Base-by-base conservation (phyloP, 2,888 invertebrate genomes). In the Erpobdella octoculata region DNA sequence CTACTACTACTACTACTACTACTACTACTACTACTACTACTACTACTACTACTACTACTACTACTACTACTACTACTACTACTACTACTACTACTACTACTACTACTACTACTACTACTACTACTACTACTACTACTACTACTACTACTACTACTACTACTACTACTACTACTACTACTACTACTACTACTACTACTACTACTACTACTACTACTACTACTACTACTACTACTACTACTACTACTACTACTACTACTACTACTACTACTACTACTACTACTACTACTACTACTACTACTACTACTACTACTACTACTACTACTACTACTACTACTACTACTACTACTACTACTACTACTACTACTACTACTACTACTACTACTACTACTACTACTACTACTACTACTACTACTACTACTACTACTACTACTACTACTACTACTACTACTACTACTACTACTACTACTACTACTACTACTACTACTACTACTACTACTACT, bases 271-370 rank as follows among this genome's bases (percentile, higher is more conserved):
- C 65, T 65, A 71, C 71, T 71, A 72, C 71, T 71, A 71, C 71
- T 71, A 72, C 71, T 71, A 71, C 71, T 71, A 72, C 71, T 71
- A 71, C 71, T 71, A 72, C 71, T 71, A 71, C 71, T 71, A 72
- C 72, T 72, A 71, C 72, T 73, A 72, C 71, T 72, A 72, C 71
- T 72, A 72, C 71, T 72, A 72, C 71, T 72, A 53, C 71, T 72
- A 72, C 72, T 72, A 72, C 71, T 72, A 72, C 72, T 72, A 72
- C 72, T 72, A 72, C 72, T 72, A 72, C 72, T 72, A 72, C 72
- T 72, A 72, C 72, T 71, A 64, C 71, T 67, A 70, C 68, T 71
- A 71, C 61, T 71, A 71, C 71, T 71, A 71, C 70, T 41, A 67
- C 46, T 71, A 70, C 68, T 71, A 71, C 68, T 38, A 59, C 59